Base-by-base conservation (phyloP, 2,888 invertebrate species). In the Raillietiella orientalis region DNA sequence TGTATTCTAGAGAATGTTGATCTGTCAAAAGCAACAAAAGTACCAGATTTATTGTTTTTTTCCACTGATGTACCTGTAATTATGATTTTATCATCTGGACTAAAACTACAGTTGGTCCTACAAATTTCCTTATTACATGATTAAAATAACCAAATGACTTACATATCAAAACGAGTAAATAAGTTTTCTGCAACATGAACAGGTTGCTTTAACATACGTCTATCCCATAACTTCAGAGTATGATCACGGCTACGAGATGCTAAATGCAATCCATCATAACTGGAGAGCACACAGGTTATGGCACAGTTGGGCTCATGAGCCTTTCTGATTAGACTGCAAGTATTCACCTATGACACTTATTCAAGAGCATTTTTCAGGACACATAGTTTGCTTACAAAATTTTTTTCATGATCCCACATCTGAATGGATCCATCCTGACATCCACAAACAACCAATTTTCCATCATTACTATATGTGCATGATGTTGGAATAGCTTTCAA, bases 341-440 rank as follows among this genome's bases (percentile, higher is more conserved):
- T 75, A 38, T 79, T 82, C 0, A 90, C 50, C 50, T 52, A 35
- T 4, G 30, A 26, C 16, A 14, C 24, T 3, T 6, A 2, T 22
- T 15, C 4, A 8, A 28, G 13, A 21, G 9, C n/a, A 13, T 14
- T 19, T n/a, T 13, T 13, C 21, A 17, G 10, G 15, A 20, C 3
- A 28, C 4, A n/a, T n/a, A n/a, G n/a, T n/a, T n/a, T 21, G 37
- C 47, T 39, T 37, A 56, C 87, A 40, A 66, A 79, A 41, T 65
- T 66, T 41, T 69, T 75, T 15, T 84, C 58, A 26, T 77, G 69
- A 41, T 96, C 93, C 93, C 96, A 96, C 51, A 90, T 65, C 46
- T 93, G 93, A 27, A 90, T 59, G 0, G 77, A 79, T 0, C 96
- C 96, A 46, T 99, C 96, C 23, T 59, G 59, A 41, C 93, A 90